A percentile compares a stretch with the other conserved stretches of the same genome.
Conservation (phyloP, 1,140 invertebrate species). For the Aphaenogaster ashmeadi region DNA sequence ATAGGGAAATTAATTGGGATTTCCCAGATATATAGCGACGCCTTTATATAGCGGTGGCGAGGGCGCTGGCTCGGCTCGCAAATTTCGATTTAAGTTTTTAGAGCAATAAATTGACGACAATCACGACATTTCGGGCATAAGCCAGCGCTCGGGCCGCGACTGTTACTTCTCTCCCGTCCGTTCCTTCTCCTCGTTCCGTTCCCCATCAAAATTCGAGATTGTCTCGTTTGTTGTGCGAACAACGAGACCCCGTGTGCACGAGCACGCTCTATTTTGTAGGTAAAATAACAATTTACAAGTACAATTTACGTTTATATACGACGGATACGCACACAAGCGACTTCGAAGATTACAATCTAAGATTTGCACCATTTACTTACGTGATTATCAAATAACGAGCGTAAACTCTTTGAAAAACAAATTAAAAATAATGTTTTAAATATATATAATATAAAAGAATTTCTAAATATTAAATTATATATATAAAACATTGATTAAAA, state of each 20-base stretch:
- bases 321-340: neutral
- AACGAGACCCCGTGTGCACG: constrained; percentile 28
- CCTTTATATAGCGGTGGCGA: constrained; percentile 80
- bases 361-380: neutral
- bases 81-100: constrained; percentile 83
- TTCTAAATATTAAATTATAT: constrained; percentile 1
- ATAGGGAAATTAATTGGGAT: constrained; percentile 65
- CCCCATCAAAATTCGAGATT: constrained; percentile 46
- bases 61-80: constrained; percentile 78
- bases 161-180: constrained; percentile 66
- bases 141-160: constrained; percentile 67
- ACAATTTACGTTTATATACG: neutral
- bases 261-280: neutral
- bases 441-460: constrained; percentile 4
- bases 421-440: constrained; percentile 9
- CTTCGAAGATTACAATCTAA: constrained; percentile 8
- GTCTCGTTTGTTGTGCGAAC: constrained; percentile 1
- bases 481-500: neutral
- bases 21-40: constrained; percentile 84
- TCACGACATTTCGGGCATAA: constrained; percentile 80
- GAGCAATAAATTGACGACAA: constrained; percentile 86
- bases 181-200: constrained; percentile 24
- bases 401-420: neutral
- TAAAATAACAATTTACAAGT: neutral
- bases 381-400: neutral